A percentile compares a stretch with the other conserved stretches of the same genome.
phyloP scores from a whole-genome alignment of 2,113 vertebrate genomes.

The Ptilorrhoa leucosticta region DNA sequence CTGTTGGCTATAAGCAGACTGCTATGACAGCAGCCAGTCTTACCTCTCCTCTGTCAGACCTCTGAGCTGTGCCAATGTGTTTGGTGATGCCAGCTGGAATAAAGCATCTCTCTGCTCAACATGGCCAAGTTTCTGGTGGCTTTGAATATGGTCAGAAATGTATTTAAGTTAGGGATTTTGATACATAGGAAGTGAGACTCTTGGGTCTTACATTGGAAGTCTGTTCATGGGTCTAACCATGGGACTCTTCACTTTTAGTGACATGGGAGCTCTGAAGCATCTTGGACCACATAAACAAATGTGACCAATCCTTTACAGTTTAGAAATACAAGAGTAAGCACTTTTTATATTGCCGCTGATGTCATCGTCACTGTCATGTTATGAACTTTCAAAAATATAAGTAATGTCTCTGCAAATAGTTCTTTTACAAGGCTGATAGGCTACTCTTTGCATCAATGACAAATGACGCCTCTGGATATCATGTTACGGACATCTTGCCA shows the following conservation, averaged over 20 bases:
- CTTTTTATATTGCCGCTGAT: background rate
- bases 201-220: background rate
- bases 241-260: background rate
- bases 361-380: background rate
- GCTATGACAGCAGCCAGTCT: background rate
- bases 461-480: constrained; percentile 56
- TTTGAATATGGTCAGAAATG: background rate
- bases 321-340: background rate
- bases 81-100: constrained; percentile 7
- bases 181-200: background rate
- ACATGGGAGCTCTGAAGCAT: background rate
- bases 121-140: background rate
- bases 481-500: constrained; percentile 46
- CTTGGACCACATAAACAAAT: background rate
- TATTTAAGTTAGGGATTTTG: background rate
- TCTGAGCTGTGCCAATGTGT: background rate
- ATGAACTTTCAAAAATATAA: background rate
- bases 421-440: background rate
- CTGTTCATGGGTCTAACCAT: background rate
- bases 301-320: background rate
- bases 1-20: background rate
- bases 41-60: background rate
- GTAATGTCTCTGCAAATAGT: constrained; percentile 1
- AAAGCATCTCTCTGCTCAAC: background rate
- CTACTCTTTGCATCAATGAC: constrained; percentile 18